Evolutionary conservation across 1,140 invertebrate genomes (phyloP), one percentile per base, ranked within the genome.

Genomic region (Saccostrea echinata): DNA sequence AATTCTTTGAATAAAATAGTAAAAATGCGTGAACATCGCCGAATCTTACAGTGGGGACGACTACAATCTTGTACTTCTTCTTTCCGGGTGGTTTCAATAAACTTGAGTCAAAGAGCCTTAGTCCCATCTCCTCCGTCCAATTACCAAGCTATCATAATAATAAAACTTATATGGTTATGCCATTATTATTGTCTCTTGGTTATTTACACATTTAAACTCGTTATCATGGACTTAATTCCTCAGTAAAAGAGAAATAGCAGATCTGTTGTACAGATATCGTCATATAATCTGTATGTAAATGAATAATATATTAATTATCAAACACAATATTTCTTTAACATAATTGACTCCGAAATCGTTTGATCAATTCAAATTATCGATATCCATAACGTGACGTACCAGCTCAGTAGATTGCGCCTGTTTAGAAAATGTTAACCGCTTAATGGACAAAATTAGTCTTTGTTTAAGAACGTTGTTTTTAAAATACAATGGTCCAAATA

Each of bases 21-120:
- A 43, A 6, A 43, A 43, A 2, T 0, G 9, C 4, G 43, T 43
- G 6, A 9, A 43, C 43, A 9, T 43, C 6, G 43, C 8, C 27
- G 16, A 68, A 68, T 43, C 90, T 88, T 94, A 93, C 92, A 94
- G 97, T 97, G 93, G 97, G 95, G 11, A 97, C 96, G 0, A 97
- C 97, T 9, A 97, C 97, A 68, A 98, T 96, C 82, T 97, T 96
- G 94, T 97, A 98, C 11, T 97, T 97, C 71, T 97, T 97, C 82
- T 95, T 96, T 94, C 98, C 96, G 27, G 96, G 96, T 76, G 96
- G 95, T 12, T 96, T 95, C 91, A 97, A 96, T 12, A 94, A 90
- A 12, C 88, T 87, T 96, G 96, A 91, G 96, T 96, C 97, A 96
- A 97, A 4, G 95, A 96, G n/a, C 96, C 97, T 53, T 97, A 94